Evolutionary conservation across 2,888 invertebrate species (phyloP).

Genomic region (Acleris laterana): DNA sequence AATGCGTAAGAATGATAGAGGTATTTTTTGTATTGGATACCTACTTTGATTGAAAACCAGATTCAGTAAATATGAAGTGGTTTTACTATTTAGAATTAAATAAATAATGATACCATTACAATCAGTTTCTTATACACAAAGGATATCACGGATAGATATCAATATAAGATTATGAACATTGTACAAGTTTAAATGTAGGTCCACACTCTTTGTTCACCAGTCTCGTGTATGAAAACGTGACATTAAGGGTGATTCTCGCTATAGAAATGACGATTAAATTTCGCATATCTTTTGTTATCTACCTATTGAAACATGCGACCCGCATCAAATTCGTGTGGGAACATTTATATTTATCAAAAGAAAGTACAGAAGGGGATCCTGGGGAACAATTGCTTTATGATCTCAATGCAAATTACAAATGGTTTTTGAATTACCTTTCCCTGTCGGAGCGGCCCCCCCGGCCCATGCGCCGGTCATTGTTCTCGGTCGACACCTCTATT

Average conservation of each 20-base stretch:
- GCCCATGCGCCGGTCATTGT: slow-evolving; percentile 88
- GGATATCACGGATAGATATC: neutral
- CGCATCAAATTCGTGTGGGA: slow-evolving; percentile 20
- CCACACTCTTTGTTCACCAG: slow-evolving; percentile 20
- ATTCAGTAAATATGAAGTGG: no score
- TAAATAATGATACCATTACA: no score
- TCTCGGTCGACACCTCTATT: slow-evolving; percentile 91
- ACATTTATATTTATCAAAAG: slow-evolving; percentile 12
- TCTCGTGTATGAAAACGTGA: slow-evolving; percentile 17
- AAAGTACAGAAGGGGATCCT: slow-evolving; percentile 16
- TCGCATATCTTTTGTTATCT: slow-evolving; percentile 9
- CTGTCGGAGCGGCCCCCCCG: slow-evolving; percentile 79
- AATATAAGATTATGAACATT: neutral
- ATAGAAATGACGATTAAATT: slow-evolving; percentile 1
- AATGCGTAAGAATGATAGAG: no score
- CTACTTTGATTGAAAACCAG: no score
- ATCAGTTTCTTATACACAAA: no score
- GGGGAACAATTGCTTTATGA: neutral
- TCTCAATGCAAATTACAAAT: slow-evolving; percentile 2
- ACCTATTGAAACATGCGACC: neutral
- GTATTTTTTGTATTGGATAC: no score
- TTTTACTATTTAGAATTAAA: no score
- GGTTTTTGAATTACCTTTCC: slow-evolving; percentile 62
- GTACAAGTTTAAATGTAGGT: slow-evolving; percentile 13
- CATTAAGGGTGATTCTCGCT: slow-evolving; percentile 1